These are phyloP conservation scores for Panthera uncia DNA, from an alignment of 2,113 vertebrate genomes.

Conservation along the genomic window DNA sequence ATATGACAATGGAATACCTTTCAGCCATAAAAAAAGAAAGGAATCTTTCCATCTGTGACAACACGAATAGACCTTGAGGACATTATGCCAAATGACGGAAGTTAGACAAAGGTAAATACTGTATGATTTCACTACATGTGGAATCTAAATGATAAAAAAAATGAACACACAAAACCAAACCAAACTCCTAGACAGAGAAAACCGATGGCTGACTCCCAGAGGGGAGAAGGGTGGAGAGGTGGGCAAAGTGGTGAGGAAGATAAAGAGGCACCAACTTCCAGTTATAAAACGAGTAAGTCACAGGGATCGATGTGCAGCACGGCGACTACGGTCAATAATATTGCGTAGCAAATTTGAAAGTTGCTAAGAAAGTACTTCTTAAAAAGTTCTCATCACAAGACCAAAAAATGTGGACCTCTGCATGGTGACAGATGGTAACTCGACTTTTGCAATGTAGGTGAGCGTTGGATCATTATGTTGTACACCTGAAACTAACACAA, in stretches of 20 bases:
- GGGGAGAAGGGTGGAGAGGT: neutral
- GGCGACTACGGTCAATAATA: neutral
- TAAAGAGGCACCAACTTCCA: neutral
- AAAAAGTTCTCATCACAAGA: neutral
- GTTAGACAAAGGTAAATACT: neutral
- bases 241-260: neutral
- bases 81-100: neutral
- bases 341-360: neutral
- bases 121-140: neutral
- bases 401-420: neutral
- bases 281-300: neutral
- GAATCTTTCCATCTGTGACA: neutral
- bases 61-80: neutral
- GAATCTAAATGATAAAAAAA: neutral
- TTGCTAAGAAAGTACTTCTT: neutral
- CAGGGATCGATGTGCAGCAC: neutral
- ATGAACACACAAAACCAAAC: neutral
- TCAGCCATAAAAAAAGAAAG: neutral
- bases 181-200: neutral
- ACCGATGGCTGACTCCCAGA: neutral
- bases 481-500: neutral
- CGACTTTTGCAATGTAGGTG: neutral
- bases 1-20: neutral
- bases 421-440: neutral
- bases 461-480: neutral